phyloP scores from a whole-genome alignment of 2,113 vertebrate species.

The Chaetorhynchus papuensis region DNA sequence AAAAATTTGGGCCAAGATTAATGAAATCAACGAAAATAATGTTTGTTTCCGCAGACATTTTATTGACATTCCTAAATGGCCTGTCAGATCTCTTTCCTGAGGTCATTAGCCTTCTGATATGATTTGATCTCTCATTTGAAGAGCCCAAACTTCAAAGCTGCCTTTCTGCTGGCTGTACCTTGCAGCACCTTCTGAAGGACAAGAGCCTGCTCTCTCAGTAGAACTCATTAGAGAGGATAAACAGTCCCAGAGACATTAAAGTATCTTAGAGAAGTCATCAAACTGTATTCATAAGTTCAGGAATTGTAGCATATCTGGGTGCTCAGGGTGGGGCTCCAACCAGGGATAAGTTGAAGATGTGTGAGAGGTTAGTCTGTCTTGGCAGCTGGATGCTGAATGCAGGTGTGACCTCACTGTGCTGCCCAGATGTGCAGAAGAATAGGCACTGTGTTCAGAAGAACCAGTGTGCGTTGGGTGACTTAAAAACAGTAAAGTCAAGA shows the following conservation, averaged over 20 bases:
- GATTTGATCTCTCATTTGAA: slow-evolving; percentile 12
- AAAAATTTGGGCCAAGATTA: slow-evolving; percentile 59
- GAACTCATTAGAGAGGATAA: neutral
- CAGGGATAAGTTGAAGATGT: neutral
- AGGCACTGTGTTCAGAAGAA: neutral
- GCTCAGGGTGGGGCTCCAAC: neutral
- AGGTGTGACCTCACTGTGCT: neutral
- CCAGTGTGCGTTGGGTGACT: neutral
- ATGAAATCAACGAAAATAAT: slow-evolving; percentile 68
- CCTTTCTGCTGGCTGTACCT: neutral
- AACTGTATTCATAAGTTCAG: neutral
- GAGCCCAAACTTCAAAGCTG: neutral
- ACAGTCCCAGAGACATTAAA: neutral
- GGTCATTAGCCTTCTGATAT: slow-evolving; percentile 4
- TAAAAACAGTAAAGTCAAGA: neutral
- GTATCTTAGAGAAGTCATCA: neutral
- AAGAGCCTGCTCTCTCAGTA: neutral
- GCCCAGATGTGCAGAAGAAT: neutral
- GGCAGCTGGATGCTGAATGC: neutral
- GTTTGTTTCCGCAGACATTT: slow-evolving; percentile 52
- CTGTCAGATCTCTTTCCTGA: slow-evolving; percentile 28
- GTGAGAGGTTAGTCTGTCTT: neutral
- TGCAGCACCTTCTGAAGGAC: neutral
- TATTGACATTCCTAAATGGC: slow-evolving; percentile 57
- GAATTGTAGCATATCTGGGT: neutral